Evolutionary conservation across 2,797 vertebrate genomes (phyloP), one percentile per base, ranked within the genome.

Genomic region (Florisuga fusca): DNA sequence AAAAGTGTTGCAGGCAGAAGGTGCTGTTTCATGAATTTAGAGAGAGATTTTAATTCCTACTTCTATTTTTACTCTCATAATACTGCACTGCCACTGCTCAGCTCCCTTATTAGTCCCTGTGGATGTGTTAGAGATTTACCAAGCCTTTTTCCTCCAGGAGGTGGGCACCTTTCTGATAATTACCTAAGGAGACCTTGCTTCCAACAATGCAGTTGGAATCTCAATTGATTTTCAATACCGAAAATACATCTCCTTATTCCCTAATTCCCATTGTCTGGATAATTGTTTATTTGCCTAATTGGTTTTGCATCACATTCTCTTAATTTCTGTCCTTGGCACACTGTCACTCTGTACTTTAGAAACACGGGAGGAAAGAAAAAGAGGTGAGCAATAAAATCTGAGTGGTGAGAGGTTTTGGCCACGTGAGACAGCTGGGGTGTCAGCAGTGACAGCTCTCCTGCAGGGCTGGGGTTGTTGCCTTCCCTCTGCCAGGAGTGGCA

Each of bases 241-340:
- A 89, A 93, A 89, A 91, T 81, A 82, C 58, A 77, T 71, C 54
- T 96, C 79, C 15, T 77, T 68, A 27, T 80, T 85, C 50, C 53
- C 80, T 95, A 90, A 95, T 87, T 96, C 84, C 93, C 78, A 45
- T 55, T 94, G 84, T 94, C 92, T 82, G 67, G 62, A 57, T 96
- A 96, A 95, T 89, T 96, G 80, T 96, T 97, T 97, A 94, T 96
- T 96, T 97, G 93, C 87, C 87, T 97, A 95, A 97, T 96, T 97
- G 93, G 95, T 97, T 98, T 94, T 90, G 88, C 96, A 93, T 95
- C 93, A 97, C 96, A 67, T 96, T 18, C 29, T 95, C 93, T 86
- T 90, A 19, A 51, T 93, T 43, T 94, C 92, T 96, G 31, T 93
- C 50, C 50, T 41, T 82, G 92, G 73, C 84, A 77, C 92, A 80